Conservation (phyloP, 2,888 invertebrate genomes). For the Cephus pygmeus region DNA sequence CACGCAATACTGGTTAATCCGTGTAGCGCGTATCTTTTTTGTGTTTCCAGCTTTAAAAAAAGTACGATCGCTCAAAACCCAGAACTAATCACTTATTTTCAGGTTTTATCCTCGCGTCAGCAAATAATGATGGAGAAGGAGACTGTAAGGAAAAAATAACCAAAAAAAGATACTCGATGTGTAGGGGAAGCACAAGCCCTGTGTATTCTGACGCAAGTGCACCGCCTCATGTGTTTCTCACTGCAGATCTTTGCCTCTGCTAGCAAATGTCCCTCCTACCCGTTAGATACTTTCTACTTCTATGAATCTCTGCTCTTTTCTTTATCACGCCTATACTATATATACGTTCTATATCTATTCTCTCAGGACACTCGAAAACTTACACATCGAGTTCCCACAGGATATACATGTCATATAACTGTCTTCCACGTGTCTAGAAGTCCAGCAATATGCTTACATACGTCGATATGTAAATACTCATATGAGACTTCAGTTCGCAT, state of each 20-base stretch:
- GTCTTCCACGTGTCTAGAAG: too few species aligned
- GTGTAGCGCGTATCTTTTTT: not conserved
- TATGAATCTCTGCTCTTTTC: slow-evolving; percentile 17
- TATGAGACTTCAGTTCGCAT: not conserved
- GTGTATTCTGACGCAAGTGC: slow-evolving; percentile 54
- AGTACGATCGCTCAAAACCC: slow-evolving; percentile 27
- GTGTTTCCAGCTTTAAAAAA: not conserved
- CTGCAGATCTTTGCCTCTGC: slow-evolving; percentile 46
- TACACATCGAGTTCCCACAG: not conserved
- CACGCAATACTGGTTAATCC: not conserved
- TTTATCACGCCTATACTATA: not conserved
- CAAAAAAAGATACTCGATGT: slow-evolving; percentile 36
- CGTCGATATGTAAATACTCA: too few species aligned
- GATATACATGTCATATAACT: not conserved
- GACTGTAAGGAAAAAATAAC: slow-evolving; percentile 23
- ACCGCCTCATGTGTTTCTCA: slow-evolving; percentile 53
- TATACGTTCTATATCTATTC: not conserved
- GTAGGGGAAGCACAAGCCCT: slow-evolving; percentile 49
- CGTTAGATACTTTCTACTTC: slow-evolving; percentile 8
- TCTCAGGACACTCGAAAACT: not conserved
- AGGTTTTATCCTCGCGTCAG: slow-evolving; percentile 38
- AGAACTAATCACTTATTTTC: slow-evolving; percentile 53
- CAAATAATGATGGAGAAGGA: slow-evolving; percentile 20
- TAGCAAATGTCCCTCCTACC: slow-evolving; percentile 35
- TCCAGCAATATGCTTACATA: too few species aligned